Evolutionary conservation across 2,888 invertebrate species (phyloP).

Genomic region (Mechanitis mazaeus): DNA sequence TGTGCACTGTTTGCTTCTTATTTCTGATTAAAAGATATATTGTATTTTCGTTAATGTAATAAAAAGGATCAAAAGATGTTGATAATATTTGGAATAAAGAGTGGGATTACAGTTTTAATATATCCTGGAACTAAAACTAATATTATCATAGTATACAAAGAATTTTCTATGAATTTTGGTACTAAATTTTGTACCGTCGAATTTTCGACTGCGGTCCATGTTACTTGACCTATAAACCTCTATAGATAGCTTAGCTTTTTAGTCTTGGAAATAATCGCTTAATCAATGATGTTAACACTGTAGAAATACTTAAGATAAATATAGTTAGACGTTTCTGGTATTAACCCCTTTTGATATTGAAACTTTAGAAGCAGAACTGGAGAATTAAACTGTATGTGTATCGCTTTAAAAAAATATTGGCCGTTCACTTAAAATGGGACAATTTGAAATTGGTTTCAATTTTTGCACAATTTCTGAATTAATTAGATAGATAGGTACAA

Average conservation of each 20-base stretch:
- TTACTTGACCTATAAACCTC: constrained; percentile 52
- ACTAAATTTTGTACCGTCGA: constrained; percentile 67
- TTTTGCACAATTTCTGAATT: constrained; percentile 67
- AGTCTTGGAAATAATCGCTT: constrained; percentile 52
- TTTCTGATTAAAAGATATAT: constrained; percentile 9
- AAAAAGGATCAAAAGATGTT: no score
- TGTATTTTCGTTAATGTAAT: no score
- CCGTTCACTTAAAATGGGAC: constrained; percentile 4
- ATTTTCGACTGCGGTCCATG: constrained; percentile 62
- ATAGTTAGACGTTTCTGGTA: constrained; percentile 48
- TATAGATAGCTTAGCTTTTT: constrained; percentile 63
- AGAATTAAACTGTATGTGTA: constrained; percentile 15
- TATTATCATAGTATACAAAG: constrained; percentile 13
- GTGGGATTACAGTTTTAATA: not conserved
- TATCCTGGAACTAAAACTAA: not conserved
- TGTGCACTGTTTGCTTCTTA: constrained; percentile 25
- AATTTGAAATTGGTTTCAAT: constrained; percentile 39
- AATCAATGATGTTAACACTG: constrained; percentile 47
- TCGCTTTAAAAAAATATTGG: constrained; percentile 14
- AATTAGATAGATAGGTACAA: constrained; percentile 64
- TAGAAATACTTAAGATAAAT: constrained; percentile 50
- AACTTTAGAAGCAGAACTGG: constrained; percentile 19
- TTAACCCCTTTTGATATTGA: constrained; percentile 45
- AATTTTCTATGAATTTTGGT: constrained; percentile 68
- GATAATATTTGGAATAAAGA: no score